phyloP scores from a whole-genome alignment of 2,888 invertebrate genomes.

The Metallyticus violacea region DNA sequence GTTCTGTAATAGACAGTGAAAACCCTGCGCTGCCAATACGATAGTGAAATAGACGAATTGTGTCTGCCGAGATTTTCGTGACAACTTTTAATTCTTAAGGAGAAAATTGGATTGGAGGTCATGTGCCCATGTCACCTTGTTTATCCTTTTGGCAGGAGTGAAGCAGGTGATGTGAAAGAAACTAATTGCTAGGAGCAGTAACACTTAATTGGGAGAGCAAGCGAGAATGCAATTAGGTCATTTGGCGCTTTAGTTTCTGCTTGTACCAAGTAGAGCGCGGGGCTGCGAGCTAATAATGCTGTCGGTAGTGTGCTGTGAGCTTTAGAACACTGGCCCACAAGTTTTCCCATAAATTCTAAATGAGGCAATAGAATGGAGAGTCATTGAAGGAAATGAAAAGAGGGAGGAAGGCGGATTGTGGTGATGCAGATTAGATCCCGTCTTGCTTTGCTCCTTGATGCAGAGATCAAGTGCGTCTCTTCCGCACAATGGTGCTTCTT shows the following conservation, averaged over 20 bases:
- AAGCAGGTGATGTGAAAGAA: not conserved
- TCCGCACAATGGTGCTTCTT: not conserved
- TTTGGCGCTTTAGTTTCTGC: not conserved
- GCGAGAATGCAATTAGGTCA: not conserved
- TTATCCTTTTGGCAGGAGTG: not conserved
- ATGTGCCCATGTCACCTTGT: too few species aligned
- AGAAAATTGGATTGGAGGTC: not conserved
- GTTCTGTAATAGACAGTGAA: too few species aligned
- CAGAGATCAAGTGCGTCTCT: conserved; percentile 10
- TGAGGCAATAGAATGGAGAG: conserved; percentile 22
- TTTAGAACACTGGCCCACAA: conserved; percentile 10
- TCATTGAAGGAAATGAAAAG: conserved; percentile 28
- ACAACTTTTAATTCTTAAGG: too few species aligned
- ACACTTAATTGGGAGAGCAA: not conserved
- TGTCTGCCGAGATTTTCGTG: too few species aligned
- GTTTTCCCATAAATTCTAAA: conserved; percentile 27
- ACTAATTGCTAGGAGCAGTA: not conserved
- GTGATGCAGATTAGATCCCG: conserved; percentile 22
- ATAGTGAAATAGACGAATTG: too few species aligned
- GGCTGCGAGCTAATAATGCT: not conserved
- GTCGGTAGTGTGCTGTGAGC: not conserved
- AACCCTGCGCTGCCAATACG: too few species aligned
- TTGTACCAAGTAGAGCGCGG: not conserved
- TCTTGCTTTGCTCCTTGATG: conserved; percentile 3
- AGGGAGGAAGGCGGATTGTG: conserved; percentile 9